Conservation (phyloP, 35 echinoderm and acorn worm species). For the Heliocidaris tuberculata region DNA sequence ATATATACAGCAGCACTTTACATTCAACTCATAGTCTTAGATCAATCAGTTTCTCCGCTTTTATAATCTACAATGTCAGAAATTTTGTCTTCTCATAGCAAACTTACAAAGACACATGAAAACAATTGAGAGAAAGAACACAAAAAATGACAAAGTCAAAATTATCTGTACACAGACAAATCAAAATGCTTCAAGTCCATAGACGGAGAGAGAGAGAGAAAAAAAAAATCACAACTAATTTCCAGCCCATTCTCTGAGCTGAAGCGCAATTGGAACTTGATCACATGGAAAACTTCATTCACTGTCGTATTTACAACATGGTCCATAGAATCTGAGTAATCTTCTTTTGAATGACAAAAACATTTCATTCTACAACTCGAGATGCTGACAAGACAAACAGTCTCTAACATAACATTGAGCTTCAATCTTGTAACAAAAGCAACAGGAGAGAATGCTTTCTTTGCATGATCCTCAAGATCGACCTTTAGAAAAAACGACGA, state of each 20-base stretch:
- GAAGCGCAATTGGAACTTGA: background rate
- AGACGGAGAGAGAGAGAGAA: background rate
- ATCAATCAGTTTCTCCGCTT: background rate
- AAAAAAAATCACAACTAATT: background rate
- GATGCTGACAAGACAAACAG: background rate
- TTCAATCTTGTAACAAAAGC: background rate
- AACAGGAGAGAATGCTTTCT: background rate
- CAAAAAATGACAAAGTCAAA: background rate
- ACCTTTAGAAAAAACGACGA: background rate
- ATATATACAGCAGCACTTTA: slow-evolving; percentile 48
- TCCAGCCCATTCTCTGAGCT: background rate
- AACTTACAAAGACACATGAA: background rate
- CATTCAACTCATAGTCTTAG: background rate
- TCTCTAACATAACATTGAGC: background rate
- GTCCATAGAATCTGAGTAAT: slow-evolving; percentile 4
- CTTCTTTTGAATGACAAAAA: background rate
- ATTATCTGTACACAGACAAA: slow-evolving; percentile 27
- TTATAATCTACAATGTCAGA: background rate
- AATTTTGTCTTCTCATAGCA: background rate
- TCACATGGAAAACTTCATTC: slow-evolving; percentile 20
- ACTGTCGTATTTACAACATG: slow-evolving; percentile 30
- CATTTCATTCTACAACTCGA: background rate
- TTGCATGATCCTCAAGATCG: background rate
- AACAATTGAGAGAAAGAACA: slow-evolving; percentile 5
- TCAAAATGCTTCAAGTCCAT: background rate